Percentiles rank a stretch among this genome's conserved stretches.
These are phyloP conservation scores for Ectemnius continuus DNA, from an alignment of 2,888 invertebrate genomes.

Conservation along the genomic window DNA sequence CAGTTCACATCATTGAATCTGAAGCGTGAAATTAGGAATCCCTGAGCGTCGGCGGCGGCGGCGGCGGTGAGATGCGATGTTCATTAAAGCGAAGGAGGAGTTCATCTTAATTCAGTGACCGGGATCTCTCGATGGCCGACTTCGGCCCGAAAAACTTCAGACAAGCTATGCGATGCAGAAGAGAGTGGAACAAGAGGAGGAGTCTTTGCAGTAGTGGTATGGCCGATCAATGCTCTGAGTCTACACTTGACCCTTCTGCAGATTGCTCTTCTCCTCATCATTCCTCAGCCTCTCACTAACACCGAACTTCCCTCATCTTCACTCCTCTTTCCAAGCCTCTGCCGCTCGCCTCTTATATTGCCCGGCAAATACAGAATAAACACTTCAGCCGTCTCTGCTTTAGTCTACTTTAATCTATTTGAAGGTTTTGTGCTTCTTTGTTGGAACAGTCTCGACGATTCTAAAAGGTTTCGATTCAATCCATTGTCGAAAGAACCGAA, in stretches of 20 bases:
- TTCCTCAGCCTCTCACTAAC: constrained; percentile 34
- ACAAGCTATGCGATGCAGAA: constrained; percentile 42
- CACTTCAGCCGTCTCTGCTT: background rate
- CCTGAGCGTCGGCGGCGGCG: no score
- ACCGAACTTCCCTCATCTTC: constrained; percentile 35
- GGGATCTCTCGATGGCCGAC: constrained; percentile 2
- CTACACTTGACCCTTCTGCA: constrained; percentile 14
- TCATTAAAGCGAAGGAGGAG: no score
- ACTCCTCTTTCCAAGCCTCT: constrained; percentile 13
- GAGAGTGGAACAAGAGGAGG: constrained; percentile 44
- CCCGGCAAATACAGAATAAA: background rate
- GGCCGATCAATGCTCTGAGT: constrained; percentile 61
- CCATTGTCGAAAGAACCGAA: no score
- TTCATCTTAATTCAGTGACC: background rate
- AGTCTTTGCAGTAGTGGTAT: constrained; percentile 42
- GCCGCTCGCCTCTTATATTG: background rate
- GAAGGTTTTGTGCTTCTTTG: no score
- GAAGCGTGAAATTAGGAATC: no score
- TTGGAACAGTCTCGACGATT: no score
- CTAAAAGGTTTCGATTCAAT: no score
- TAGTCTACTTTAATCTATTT: background rate
- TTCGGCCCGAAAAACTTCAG: constrained; percentile 38
- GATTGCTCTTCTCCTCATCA: constrained; percentile 30
- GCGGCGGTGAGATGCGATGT: constrained; percentile 2
- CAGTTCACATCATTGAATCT: no score